These are phyloP conservation scores for Nannoperca australis DNA, from an alignment of 2,797 vertebrate species.

Conservation along the genomic window DNA sequence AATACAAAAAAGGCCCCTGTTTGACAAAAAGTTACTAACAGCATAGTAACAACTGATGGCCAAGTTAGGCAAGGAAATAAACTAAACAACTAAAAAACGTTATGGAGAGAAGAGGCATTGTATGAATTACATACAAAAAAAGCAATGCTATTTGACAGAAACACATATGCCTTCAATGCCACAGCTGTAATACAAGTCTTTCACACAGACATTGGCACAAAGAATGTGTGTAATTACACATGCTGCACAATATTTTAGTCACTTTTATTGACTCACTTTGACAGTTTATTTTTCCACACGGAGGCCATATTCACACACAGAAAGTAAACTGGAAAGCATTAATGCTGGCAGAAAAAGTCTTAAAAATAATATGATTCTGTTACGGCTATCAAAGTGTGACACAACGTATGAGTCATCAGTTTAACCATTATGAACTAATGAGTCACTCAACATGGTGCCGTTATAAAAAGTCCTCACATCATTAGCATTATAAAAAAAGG, in stretches of 20 bases:
- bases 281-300: conserved; percentile 29
- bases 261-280: conserved; percentile 34
- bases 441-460: conserved; percentile 45
- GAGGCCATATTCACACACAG: conserved; percentile 28
- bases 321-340: conserved; percentile 35
- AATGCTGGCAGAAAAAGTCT: conserved; percentile 25
- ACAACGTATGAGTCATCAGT: conserved; percentile 38
- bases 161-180: background rate
- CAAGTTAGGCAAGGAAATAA: too few relatives aligned
- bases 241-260: background rate
- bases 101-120: too few relatives aligned
- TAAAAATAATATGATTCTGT: conserved; percentile 41
- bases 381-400: conserved; percentile 29
- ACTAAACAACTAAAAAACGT: too few relatives aligned
- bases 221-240: conserved; percentile 19
- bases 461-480: conserved; percentile 27
- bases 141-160: background rate
- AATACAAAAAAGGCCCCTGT: background rate
- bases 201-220: conserved; percentile 1
- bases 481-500: conserved; percentile 25
- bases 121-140: background rate
- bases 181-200: conserved; percentile 15
- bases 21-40: background rate
- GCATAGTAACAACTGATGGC: background rate
- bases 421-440: conserved; percentile 48